phyloP scores from a whole-genome alignment of 2,888 invertebrate species.

The Empis stercorea region DNA sequence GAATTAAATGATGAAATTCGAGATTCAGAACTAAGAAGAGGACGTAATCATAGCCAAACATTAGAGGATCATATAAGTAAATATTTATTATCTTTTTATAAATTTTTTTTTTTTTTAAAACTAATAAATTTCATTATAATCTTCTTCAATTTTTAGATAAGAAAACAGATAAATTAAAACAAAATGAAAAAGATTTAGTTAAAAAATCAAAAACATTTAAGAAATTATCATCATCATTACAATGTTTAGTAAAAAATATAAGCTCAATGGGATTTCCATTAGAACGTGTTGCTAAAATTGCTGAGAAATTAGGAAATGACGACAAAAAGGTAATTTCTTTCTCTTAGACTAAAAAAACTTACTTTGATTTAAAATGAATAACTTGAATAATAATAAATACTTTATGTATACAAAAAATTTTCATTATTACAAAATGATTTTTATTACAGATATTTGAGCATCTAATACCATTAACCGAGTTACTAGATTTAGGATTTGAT shows the following conservation, averaged over 20 bases:
- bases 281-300: constrained; percentile 67
- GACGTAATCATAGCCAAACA: constrained; percentile 43
- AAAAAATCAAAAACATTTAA: constrained; percentile 14
- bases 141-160: not conserved
- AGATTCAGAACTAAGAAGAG: constrained; percentile 39
- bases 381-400: too few relatives aligned
- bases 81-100: too few relatives aligned
- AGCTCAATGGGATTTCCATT: constrained; percentile 82
- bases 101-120: not conserved
- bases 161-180: too few relatives aligned
- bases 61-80: constrained; percentile 16
- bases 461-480: constrained; percentile 60
- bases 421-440: too few relatives aligned
- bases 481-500: constrained; percentile 71
- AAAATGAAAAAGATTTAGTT: too few relatives aligned
- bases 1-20: constrained; percentile 56
- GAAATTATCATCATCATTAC: constrained; percentile 41
- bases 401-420: too few relatives aligned
- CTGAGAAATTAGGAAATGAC: constrained; percentile 61
- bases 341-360: not conserved
- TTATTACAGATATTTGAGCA: constrained; percentile 63
- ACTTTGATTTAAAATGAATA: too few relatives aligned
- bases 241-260: constrained; percentile 58
- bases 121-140: not conserved
- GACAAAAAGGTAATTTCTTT: constrained; percentile 59